Percentiles rank a stretch among this genome's conserved stretches.
These are phyloP conservation scores for Pogonomyrmex barbatus DNA, from an alignment of 1,140 invertebrate genomes.

Conservation along the genomic window DNA sequence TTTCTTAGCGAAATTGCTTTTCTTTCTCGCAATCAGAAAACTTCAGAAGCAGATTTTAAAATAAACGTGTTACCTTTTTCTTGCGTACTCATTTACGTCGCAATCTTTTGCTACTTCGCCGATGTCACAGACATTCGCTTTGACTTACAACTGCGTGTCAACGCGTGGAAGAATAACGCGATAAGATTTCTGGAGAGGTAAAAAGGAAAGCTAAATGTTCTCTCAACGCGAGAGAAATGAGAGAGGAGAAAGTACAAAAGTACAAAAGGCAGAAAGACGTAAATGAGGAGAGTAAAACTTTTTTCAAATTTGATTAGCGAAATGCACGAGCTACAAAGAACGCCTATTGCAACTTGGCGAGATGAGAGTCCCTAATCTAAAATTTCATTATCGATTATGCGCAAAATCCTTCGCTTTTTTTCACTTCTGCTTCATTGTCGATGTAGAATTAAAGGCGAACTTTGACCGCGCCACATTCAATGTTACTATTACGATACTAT, in stretches of 20 bases:
- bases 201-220: neutral
- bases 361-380: conserved; percentile 57
- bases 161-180: conserved; percentile 80
- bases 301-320: conserved; percentile 84
- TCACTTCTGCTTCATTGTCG: conserved; percentile 13
- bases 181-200: conserved; percentile 19
- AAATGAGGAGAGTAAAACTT: conserved; percentile 54
- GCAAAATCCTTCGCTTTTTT: conserved; percentile 5
- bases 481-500: neutral
- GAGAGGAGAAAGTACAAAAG: neutral
- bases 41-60: conserved; percentile 34
- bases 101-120: conserved; percentile 9
- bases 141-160: conserved; percentile 77
- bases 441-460: conserved; percentile 61
- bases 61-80: conserved; percentile 4
- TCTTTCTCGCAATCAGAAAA: conserved; percentile 11
- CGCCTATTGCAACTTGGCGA: conserved; percentile 61
- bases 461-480: conserved; percentile 8
- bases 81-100: conserved; percentile 28
- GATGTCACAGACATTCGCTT: conserved; percentile 73
- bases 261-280: conserved; percentile 38
- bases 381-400: conserved; percentile 39
- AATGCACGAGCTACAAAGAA: conserved; percentile 81
- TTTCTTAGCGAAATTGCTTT: conserved; percentile 19
- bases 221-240: conserved; percentile 29